Percentiles rank a stretch among this genome's conserved stretches.
Evolutionary conservation across 2,113 vertebrate genomes (phyloP).

Genomic region (Gasterosteus aculeatus): DNA sequence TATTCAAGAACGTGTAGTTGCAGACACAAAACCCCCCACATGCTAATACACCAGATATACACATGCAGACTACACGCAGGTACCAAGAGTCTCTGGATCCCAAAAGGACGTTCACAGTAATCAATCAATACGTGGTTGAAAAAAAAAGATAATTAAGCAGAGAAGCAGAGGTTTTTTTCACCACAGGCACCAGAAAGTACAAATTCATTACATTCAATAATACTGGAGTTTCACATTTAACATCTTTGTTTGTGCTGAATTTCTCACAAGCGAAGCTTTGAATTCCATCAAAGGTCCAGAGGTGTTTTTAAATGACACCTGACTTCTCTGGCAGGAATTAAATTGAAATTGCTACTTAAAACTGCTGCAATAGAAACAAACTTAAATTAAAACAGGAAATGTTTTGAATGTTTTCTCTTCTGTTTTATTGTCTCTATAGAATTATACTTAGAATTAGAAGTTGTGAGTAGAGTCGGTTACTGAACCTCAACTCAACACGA

Average conservation of each 20-base stretch:
- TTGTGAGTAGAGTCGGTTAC: background rate
- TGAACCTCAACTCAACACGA: background rate
- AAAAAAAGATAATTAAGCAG: background rate
- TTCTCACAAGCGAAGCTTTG: background rate
- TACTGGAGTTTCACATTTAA: constrained; percentile 17
- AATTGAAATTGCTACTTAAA: background rate
- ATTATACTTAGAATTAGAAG: background rate
- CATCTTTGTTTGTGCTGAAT: constrained; percentile 2
- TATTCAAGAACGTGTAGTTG: constrained; percentile 25
- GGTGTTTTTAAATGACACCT: background rate
- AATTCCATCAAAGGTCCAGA: background rate
- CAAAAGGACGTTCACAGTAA: constrained; percentile 27
- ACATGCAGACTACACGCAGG: constrained; percentile 57
- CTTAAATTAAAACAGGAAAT: background rate
- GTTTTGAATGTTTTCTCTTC: background rate
- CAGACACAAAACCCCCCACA: constrained; percentile 34
- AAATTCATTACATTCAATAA: constrained; percentile 66
- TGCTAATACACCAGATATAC: constrained; percentile 41
- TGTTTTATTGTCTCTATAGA: background rate
- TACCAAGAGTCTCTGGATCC: constrained; percentile 9
- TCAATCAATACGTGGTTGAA: background rate
- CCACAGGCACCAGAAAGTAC: constrained; percentile 67
- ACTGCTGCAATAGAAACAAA: background rate
- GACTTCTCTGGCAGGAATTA: background rate
- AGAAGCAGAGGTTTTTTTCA: background rate